Evolutionary conservation across 2,797 vertebrate species (phyloP).

Genomic region (Sciaenops ocellatus): DNA sequence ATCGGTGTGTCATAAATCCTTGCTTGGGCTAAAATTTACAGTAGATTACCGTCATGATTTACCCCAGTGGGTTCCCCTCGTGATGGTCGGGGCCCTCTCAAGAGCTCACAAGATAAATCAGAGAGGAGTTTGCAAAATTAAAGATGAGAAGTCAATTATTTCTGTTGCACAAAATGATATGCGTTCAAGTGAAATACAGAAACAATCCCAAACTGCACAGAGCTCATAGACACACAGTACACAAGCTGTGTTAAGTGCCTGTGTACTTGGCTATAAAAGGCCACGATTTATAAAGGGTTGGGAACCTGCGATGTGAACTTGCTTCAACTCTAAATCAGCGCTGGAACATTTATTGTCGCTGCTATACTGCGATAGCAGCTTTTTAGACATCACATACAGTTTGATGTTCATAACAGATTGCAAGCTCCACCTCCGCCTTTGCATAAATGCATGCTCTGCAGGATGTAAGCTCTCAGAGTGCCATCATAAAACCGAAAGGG

Average conservation of each 20-base stretch:
- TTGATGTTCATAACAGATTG: slow-evolving; percentile 42
- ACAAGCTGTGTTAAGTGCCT: not conserved
- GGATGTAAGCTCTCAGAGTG: slow-evolving; percentile 40
- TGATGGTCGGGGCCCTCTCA: not conserved
- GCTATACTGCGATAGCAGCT: slow-evolving; percentile 8
- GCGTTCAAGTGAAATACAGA: not conserved
- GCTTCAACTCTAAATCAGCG: not conserved
- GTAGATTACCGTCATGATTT: not conserved
- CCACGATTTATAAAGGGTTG: not conserved
- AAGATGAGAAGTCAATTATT: not conserved
- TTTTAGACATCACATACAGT: slow-evolving; percentile 21
- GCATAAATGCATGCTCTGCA: slow-evolving; percentile 45
- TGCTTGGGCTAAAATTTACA: not conserved
- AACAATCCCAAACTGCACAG: not conserved
- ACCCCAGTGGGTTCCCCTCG: not conserved
- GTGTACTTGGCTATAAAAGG: not conserved
- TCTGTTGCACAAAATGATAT: not conserved
- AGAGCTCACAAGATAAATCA: not conserved
- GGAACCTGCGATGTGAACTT: not conserved
- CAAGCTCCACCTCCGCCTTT: slow-evolving; percentile 42
- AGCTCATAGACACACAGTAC: not conserved
- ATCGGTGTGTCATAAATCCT: not conserved
- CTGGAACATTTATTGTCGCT: not conserved
- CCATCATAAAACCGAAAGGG: slow-evolving; percentile 37
- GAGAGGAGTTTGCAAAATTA: not conserved